These are phyloP conservation scores for Spongilla lacustris DNA, from an alignment of 37 sponge, comb jelly and placozoan species.

Conservation along the genomic window DNA sequence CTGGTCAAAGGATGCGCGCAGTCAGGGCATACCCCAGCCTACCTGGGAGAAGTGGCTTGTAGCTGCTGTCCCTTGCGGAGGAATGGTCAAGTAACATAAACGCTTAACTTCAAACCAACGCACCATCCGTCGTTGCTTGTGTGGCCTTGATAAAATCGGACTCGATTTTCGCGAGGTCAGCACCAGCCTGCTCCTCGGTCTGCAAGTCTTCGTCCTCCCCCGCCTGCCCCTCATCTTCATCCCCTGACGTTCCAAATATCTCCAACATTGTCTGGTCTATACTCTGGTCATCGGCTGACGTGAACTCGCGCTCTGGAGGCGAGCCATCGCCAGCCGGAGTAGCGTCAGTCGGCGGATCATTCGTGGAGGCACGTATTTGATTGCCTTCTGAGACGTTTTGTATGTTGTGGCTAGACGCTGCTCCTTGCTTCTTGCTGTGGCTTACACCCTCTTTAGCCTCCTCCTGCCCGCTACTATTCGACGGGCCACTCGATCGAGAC, in stretches of 20 bases:
- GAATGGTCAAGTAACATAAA: background rate
- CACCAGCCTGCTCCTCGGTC: background rate
- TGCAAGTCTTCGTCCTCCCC: background rate
- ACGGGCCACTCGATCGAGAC: too few relatives aligned
- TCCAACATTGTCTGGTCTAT: conserved; percentile 4
- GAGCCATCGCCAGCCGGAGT: background rate
- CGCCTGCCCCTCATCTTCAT: background rate
- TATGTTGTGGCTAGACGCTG: background rate
- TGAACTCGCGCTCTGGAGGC: background rate
- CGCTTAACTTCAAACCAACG: background rate
- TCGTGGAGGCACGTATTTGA: background rate
- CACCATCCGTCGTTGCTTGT: background rate
- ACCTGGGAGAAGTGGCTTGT: background rate
- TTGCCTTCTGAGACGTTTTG: background rate
- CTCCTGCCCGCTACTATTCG: background rate
- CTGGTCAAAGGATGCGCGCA: background rate
- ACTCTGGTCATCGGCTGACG: background rate
- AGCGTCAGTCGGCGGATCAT: background rate
- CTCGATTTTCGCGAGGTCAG: conserved; percentile 9
- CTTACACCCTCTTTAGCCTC: background rate
- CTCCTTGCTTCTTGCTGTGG: background rate
- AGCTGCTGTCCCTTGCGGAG: background rate
- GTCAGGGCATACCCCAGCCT: background rate
- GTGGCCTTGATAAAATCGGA: conserved; percentile 39
- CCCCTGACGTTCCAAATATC: conserved; percentile 5